Conservation (phyloP, 2,888 invertebrate species). For the Arge pagana region DNA sequence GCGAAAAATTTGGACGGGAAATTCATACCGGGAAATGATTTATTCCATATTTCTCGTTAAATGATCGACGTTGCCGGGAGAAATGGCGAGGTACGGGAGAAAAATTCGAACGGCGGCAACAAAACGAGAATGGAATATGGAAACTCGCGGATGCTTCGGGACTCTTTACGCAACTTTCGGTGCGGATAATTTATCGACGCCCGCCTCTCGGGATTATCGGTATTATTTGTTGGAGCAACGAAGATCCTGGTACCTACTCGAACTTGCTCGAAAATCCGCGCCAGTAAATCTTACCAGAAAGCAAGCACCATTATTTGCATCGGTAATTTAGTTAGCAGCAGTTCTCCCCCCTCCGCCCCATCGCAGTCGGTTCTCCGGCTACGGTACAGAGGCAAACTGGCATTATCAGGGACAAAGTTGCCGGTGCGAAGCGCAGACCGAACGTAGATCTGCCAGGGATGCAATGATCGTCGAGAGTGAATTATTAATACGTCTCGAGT, state of each 20-base stretch:
- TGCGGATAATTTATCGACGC: too few species aligned
- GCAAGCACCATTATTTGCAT: slow-evolving; percentile 54
- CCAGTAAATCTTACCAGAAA: slow-evolving; percentile 52
- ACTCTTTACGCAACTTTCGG: slow-evolving; percentile 35
- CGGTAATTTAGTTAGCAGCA: slow-evolving; percentile 50
- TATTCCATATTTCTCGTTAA: slow-evolving; percentile 2
- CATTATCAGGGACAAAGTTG: slow-evolving; percentile 47
- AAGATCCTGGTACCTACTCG: slow-evolving; percentile 44
- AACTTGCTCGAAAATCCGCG: slow-evolving; percentile 49
- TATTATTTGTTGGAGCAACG: slow-evolving; percentile 45
- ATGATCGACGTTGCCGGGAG: too few species aligned
- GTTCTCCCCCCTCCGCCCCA: slow-evolving; percentile 22
- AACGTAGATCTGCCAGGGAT: too few species aligned
- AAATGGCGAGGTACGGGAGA: too few species aligned
- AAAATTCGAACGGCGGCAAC: slow-evolving; percentile 28
- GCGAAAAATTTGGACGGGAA: slow-evolving; percentile 10
- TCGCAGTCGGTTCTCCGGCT: background rate
- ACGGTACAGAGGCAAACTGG: slow-evolving; percentile 47
- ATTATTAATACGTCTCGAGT: too few species aligned
- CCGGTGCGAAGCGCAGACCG: background rate
- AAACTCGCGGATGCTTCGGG: slow-evolving; percentile 25
- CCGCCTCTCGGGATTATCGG: slow-evolving; percentile 4
- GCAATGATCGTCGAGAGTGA: too few species aligned
- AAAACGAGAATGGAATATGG: slow-evolving; percentile 33
- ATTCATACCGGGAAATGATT: slow-evolving; percentile 15